These are phyloP conservation scores for Phrixothrix hirtus DNA, from an alignment of 2,888 invertebrate species.

Conservation along the genomic window DNA sequence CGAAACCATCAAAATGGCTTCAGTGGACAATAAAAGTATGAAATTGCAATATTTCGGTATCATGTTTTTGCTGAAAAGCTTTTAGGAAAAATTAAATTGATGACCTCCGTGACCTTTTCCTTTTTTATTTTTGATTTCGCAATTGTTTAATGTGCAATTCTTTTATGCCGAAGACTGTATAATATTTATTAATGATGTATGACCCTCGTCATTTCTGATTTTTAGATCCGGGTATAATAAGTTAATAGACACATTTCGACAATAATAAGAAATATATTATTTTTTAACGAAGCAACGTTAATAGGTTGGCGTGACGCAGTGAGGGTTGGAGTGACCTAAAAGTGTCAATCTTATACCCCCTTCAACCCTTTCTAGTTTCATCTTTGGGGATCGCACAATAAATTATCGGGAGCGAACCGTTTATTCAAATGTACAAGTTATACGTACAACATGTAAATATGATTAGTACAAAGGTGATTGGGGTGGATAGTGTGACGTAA, in stretches of 20 bases:
- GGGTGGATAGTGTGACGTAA: no score
- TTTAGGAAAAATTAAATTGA: background rate
- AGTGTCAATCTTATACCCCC: slow-evolving; percentile 18
- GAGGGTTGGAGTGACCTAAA: slow-evolving; percentile 13
- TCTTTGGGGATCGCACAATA: background rate
- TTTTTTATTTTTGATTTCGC: background rate
- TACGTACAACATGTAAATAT: no score
- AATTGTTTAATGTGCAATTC: background rate
- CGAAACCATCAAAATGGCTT: background rate
- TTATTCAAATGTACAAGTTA: no score
- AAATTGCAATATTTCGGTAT: background rate
- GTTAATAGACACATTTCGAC: background rate
- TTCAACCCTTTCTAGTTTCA: slow-evolving; percentile 8
- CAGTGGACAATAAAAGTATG: background rate
- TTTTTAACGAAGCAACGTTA: background rate
- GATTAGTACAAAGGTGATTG: no score
- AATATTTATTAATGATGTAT: no score
- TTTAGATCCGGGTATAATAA: no score
- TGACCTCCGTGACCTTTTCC: background rate
- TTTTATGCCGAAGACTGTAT: background rate
- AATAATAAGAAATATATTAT: background rate
- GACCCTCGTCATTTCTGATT: no score
- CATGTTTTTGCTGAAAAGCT: background rate
- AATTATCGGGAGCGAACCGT: no score
- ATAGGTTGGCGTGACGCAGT: slow-evolving; percentile 10